Evolutionary conservation across 2,113 vertebrate species (phyloP), one percentile per base, ranked within the genome.

Genomic region (Eleginops maclovinus): DNA sequence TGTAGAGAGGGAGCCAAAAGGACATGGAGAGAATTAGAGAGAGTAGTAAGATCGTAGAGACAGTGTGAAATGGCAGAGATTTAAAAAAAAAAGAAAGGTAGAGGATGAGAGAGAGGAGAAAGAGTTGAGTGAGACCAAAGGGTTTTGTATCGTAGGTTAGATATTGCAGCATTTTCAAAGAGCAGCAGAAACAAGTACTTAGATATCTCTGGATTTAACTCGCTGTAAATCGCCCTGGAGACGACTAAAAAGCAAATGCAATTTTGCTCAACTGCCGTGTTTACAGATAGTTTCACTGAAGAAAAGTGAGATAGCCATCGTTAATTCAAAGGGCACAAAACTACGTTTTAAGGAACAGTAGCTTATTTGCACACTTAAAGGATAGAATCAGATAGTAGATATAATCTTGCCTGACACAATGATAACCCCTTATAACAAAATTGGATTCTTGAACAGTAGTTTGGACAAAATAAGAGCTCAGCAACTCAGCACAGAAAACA

Each of bases 321-420:
- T 3, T 43, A 28, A 54, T 62, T 49, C 3, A 19, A 71, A 67
- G 60, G 31, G 5, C 12, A 74, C 40, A 77, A 19, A 56, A 60
- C 68, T 3, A 14, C 1, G 21, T 24, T 19, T 19, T 9, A 24
- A 22, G 24, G 28, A 50, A 40, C 12, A 47, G 50, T 22, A n/a
- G 16, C 22, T 16, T 1, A n/a, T 19, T 24, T 51, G 26, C 22
- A 72, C 53, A 63, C 12, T 26, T 5, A 1, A 11, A 16, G 15
- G n/a, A 47, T 19, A 1, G n/a, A 59, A 40, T n/a, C 10, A 40
- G 17, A 59, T 36, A 17, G 17, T 31, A 15, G 16, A 43, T 53
- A 36, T 56, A 9, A 47, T 41, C 53, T 13, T 26, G 36, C 4
- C 2, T 0, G 2, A 17, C 19, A 53, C 17, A 28, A 49, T 22